Percentiles rank a stretch among this genome's conserved stretches.
phyloP scores from a whole-genome alignment of 2,113 vertebrate genomes.

The Tretioscincus oriximinensis region DNA sequence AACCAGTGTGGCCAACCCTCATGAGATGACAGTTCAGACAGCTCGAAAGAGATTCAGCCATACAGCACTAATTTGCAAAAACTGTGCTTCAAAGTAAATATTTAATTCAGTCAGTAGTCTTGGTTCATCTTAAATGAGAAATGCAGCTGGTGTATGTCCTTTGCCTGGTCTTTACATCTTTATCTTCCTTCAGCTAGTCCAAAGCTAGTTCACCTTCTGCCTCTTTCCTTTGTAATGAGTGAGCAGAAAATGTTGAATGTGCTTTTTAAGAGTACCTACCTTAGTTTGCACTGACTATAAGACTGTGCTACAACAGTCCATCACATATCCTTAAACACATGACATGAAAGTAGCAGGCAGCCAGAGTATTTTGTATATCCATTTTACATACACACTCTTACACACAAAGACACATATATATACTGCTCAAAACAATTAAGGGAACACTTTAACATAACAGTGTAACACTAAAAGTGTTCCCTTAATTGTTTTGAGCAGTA shows the following conservation, averaged over 20 bases:
- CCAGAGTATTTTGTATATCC: neutral
- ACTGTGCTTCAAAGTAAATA: neutral
- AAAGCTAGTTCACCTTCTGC: too few species aligned
- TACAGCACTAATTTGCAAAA: neutral
- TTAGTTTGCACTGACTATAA: neutral
- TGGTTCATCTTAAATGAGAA: neutral
- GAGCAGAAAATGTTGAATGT: neutral
- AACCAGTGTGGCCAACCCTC: neutral
- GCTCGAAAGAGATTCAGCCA: neutral
- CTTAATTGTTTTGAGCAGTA: too few species aligned
- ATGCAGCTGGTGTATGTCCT: neutral
- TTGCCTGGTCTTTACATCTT: neutral
- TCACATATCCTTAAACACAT: neutral
- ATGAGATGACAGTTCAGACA: neutral
- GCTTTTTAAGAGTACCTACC: neutral
- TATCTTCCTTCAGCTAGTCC: too few species aligned
- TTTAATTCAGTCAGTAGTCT: neutral
- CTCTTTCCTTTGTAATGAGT: neutral
- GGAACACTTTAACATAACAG: too few species aligned
- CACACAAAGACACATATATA: too few species aligned
- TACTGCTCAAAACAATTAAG: too few species aligned
- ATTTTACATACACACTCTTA: conserved; percentile 15
- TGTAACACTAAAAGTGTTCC: too few species aligned
- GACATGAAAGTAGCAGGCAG: neutral
- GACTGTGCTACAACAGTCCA: neutral